Evolutionary conservation across 2,797 vertebrate genomes (phyloP), one percentile per base, ranked within the genome.

Genomic region (Orestias chungarensis): DNA sequence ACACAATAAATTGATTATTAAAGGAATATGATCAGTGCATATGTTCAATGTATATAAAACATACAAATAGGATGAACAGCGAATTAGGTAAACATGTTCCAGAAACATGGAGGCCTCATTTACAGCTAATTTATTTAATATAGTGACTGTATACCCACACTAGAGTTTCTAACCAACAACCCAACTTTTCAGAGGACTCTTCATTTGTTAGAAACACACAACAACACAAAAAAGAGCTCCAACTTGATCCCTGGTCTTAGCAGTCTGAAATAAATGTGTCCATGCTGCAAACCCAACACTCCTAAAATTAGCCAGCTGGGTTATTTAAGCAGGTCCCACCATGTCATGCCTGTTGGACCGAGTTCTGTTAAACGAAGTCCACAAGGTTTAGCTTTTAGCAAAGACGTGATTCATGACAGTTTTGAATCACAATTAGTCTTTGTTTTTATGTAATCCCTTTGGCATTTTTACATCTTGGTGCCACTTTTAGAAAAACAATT

Each of bases 211-310:
- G 82, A 87, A 87, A 87, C 79, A 68, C 82, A 73, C 64, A 25
- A 84, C 82, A 88, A 88, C n/a, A n/a, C n/a, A n/a, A 92, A 86
- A 88, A 87, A 82, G 83, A 87, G 87, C 83, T 88, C 89, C 79
- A 70, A 76, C 71, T 79, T 91, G 86, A 93, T 91, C 90, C 90
- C 75, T n/a, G 70, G 86, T 87, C 83, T 93, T 93, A 93, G 61
- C 85, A 85, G 93, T 88, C 87, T 87, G 88, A 81, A 85, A 87
- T 86, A 92, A 92, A 93, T 74, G 83, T 88, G 87, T 92, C 85
- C 82, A 54, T 87, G 76, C 80, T 81, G 76, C 18, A 31, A 87
- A 86, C 81, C 79, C 35, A 68, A 74, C 71, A 82, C 75, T 67
- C 79, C 91, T 92, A 92, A 90, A 92, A 91, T 89, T 93, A 94